A percentile compares a stretch with the other conserved stretches of the same genome.
Conservation (phyloP, 2,888 invertebrate genomes). For the Mythimna ferrago region DNA sequence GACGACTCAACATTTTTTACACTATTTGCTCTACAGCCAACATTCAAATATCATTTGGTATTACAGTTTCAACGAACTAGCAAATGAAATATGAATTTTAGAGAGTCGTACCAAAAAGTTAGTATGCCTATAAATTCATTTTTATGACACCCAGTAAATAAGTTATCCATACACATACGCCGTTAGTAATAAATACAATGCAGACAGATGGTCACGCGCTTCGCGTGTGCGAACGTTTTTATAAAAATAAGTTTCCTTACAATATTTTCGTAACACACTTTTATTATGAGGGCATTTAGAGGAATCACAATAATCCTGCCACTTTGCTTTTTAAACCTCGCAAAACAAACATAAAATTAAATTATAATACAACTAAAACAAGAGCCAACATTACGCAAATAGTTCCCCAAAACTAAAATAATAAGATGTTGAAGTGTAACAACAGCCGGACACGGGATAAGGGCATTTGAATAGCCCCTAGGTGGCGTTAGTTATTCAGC, state of each 20-base stretch:
- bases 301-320: not conserved
- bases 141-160: constrained; percentile 66
- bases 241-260: constrained; percentile 22
- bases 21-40: not conserved
- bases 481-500: constrained; percentile 88
- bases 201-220: constrained; percentile 57
- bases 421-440: constrained; percentile 69
- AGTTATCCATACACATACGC: constrained; percentile 59
- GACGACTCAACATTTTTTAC: constrained; percentile 6
- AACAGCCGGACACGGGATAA: constrained; percentile 70
- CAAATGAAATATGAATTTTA: constrained; percentile 56
- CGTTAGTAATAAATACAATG: constrained; percentile 61
- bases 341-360: constrained; percentile 15
- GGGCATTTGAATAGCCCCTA: constrained; percentile 82
- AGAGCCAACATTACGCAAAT: constrained; percentile 44
- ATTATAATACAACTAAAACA: constrained; percentile 44
- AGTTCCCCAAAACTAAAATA: constrained; percentile 64
- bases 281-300: not conserved
- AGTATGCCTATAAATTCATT: constrained; percentile 64
- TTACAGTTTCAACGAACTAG: constrained; percentile 45
- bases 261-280: not conserved
- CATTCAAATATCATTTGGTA: constrained; percentile 42
- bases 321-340: constrained; percentile 10
- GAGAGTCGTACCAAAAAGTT: constrained; percentile 59
- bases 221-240: constrained; percentile 27